Percentiles rank a stretch among this genome's conserved stretches.
phyloP scores from a whole-genome alignment of 2,113 vertebrate genomes.

The Rhineura floridana region DNA sequence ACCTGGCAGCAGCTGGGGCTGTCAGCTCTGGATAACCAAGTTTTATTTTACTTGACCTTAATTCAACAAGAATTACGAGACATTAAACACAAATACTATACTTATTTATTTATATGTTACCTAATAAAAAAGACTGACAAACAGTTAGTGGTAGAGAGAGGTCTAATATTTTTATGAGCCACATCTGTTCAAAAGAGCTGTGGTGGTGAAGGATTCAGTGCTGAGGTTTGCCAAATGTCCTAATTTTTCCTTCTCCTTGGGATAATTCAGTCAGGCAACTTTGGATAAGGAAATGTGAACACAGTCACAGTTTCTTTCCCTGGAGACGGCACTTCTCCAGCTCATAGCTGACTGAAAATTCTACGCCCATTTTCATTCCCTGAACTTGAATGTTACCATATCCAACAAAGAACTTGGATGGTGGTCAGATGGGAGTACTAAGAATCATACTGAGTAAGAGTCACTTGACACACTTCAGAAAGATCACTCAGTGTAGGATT shows the following conservation, averaged over 20 bases:
- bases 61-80: background rate
- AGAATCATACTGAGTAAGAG: background rate
- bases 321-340: background rate
- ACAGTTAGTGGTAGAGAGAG: background rate
- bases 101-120: background rate
- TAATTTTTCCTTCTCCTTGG: background rate
- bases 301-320: background rate
- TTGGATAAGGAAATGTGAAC: background rate
- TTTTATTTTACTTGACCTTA: conserved; percentile 37
- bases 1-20: background rate
- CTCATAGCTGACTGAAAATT: background rate
- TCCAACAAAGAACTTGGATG: background rate
- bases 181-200: background rate
- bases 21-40: background rate
- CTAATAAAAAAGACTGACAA: background rate
- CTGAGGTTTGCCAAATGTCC: background rate
- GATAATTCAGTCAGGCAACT: background rate
- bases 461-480: background rate
- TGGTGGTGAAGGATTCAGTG: background rate
- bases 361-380: background rate
- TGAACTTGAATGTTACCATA: background rate
- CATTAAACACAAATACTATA: background rate
- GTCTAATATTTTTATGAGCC: background rate
- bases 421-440: background rate
- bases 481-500: background rate